These are phyloP conservation scores for Silurus meridionalis DNA, from an alignment of 2,113 vertebrate genomes.

Conservation along the genomic window DNA sequence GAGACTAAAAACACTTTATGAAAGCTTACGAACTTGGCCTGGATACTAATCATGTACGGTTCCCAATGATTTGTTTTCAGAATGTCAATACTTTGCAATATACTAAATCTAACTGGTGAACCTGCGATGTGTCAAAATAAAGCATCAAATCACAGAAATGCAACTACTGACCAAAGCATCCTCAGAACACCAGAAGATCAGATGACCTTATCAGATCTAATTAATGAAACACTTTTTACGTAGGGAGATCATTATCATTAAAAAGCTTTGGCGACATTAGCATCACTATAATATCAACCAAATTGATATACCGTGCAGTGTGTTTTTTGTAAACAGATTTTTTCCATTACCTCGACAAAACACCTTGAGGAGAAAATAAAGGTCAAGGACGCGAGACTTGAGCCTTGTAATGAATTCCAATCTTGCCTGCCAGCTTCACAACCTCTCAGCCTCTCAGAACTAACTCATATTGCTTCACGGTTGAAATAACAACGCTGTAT, in stretches of 20 bases:
- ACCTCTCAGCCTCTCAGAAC: not conserved
- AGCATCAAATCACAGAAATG: not conserved
- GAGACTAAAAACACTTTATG: not conserved
- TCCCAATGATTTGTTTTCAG: not conserved
- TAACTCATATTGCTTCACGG: not conserved
- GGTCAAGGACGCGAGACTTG: not conserved
- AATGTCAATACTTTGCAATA: not conserved
- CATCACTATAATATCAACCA: not conserved
- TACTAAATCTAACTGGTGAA: not conserved
- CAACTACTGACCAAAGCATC: not conserved
- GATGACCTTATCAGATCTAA: not conserved
- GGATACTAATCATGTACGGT: not conserved
- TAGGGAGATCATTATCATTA: not conserved
- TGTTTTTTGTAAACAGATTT: not conserved
- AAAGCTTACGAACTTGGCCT: not conserved
- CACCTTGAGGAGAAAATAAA: constrained; percentile 20
- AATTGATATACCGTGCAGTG: not conserved
- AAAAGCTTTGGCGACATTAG: not conserved
- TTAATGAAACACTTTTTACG: not conserved
- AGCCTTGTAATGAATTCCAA: constrained; percentile 25
- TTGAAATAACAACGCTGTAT: not conserved
- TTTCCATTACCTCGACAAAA: not conserved
- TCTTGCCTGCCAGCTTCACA: constrained; percentile 1
- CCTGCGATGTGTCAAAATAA: not conserved
- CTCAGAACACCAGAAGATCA: not conserved